Base-by-base conservation (phyloP, 2,888 invertebrate genomes). In the Acrocyrtus sp. region DNA sequence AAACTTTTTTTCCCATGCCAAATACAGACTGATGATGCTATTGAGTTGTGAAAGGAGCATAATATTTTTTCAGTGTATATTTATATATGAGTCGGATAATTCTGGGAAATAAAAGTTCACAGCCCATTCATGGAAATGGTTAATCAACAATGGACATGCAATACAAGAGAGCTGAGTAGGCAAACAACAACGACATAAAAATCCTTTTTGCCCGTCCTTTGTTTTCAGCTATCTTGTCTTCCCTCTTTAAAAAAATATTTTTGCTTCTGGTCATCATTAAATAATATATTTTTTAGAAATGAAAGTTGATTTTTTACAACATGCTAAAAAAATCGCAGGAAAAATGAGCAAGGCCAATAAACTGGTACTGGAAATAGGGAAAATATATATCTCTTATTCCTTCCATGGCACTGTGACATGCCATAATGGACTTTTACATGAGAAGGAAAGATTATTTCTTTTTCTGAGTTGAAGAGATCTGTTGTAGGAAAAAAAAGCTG, bases 71-170 rank as follows among this genome's bases (percentile, higher is more conserved):
- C 5, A 34, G 34, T 34, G 5, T 34, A 12, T 12, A 34, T 12
- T n/a, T n/a, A n/a, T 34, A 34, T 12, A 5, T 34, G 34, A 5
- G 34, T 8, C 34, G 34, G 67, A 67, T 67, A 67, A 67, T 67
- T 67, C 57, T 67, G 67, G 67, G 67, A 67, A 67, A 67, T 67
- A 67, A 66, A 61, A 67, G 43, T 67, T 34, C 34, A 34, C 34
- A 34, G 34, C 34, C 58, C 67, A 67, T 67, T 67, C 67, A 67
- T 57, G 67, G 58, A 67, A 58, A 34, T 34, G 34, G 5, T 8
- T 34, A 34, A 34, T 34, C 34, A 34, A 34, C 6, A 12, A 34
- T 34, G 34, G 12, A 12, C 34, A 34, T 34, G 34, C 34, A 34
- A 34, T 34, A 34, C 6, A n/a, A n/a, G n/a, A n/a, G n/a, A n/a